A percentile compares a stretch with the other conserved stretches of the same genome.
Conservation (phyloP, 92 coral and sea anemone species). For the Zoanthus gigantus region DNA sequence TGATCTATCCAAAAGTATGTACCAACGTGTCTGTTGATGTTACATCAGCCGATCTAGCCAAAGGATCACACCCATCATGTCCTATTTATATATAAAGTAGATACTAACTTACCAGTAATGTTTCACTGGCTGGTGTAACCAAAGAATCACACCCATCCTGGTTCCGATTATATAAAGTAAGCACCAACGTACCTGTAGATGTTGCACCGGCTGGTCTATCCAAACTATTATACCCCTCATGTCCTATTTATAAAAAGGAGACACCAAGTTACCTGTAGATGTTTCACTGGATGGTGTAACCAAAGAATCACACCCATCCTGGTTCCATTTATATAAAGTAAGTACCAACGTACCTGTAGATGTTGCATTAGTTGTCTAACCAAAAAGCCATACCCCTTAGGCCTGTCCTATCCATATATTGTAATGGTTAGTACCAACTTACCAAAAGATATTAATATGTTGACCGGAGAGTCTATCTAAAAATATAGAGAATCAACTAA, state of each 20-base stretch:
- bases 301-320: not conserved
- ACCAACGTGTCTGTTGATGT: constrained; percentile 51
- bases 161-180: not conserved
- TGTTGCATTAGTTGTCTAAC: constrained; percentile 78
- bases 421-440: constrained; percentile 31
- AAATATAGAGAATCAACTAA: constrained; percentile 12
- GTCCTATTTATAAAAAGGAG: constrained; percentile 64
- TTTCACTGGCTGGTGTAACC: not conserved
- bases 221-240: constrained; percentile 69
- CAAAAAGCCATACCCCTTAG: constrained; percentile 67
- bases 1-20: constrained; percentile 78
- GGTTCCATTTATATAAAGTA: not conserved
- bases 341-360: constrained; percentile 65
- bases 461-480: not conserved
- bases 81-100: not conserved
- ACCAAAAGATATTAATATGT: not conserved
- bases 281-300: not conserved
- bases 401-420: constrained; percentile 64
- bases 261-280: not conserved
- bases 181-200: constrained; percentile 65
- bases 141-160: not conserved
- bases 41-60: not conserved
- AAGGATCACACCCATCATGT: not conserved
- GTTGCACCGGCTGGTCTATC: constrained; percentile 82
- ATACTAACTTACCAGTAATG: not conserved